Base-by-base conservation (phyloP, 64 coral and sea anemone genomes). In the Cladopsammia gracilis region DNA sequence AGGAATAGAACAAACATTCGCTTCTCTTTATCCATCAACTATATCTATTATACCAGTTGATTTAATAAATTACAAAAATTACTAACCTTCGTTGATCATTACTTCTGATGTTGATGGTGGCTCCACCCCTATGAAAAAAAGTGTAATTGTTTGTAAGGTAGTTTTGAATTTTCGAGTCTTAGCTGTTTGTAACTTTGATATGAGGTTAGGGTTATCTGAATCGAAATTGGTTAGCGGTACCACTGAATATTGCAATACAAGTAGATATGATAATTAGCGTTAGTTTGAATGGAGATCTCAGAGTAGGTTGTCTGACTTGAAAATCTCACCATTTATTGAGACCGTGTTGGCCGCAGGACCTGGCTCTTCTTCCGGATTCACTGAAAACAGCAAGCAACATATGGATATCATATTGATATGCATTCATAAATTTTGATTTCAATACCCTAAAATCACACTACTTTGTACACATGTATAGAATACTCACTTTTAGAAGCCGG, bases 361-460 rank as follows among this genome's bases (percentile, higher is more conserved):
- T 9, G 80, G 60, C 12, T 83, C 80, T 24, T 83, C 80, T 0
- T 66, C 19, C 49, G 80, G 80, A 24, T 64, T 83, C 80, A 66
- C 80, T 83, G 45, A 67, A 67, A 83, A 13, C 20, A 15, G 4
- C 42, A 76, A 25, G 25, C 48, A 77, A 23, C 20, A 9, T 34
- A 34, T 34, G 34, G 34, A 34, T 34, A 34, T 34, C 34, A 34
- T 34, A 34, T 34, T 34, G 34, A 34, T 34, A 34, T 34, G 34
- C 34, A 34, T 34, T 34, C 34, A 34, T 34, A 34, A 34, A 34
- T 34, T 34, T 34, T 34, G 34, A 34, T 34, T 34, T 34, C 34
- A 34, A 34, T 34, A 34, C 34, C 34, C 34, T 34, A 34, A 34
- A 34, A 34, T 34, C 34, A 34, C 34, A 34, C 0, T 34, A 34